Evolutionary conservation across 2,797 vertebrate genomes (phyloP).

Genomic region (Takifugu ocellatus): DNA sequence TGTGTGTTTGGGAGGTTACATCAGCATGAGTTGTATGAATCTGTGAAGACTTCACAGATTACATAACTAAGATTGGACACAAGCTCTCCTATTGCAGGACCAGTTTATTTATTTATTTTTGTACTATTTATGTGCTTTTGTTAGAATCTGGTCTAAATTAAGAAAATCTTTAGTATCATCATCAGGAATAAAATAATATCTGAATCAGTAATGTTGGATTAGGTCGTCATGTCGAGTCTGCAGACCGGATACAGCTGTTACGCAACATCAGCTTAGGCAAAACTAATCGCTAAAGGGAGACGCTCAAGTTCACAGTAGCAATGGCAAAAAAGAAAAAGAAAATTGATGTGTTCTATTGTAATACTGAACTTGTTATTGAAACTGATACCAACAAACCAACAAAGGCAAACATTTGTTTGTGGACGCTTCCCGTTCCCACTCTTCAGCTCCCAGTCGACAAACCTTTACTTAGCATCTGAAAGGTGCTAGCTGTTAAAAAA

Average conservation of each 20-base stretch:
- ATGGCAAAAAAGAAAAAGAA: too few relatives aligned
- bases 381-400: too few relatives aligned
- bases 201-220: too few relatives aligned
- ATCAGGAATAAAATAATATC: too few relatives aligned
- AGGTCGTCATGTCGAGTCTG: not conserved
- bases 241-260: slow-evolving; percentile 10
- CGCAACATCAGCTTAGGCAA: slow-evolving; percentile 2
- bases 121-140: too few relatives aligned
- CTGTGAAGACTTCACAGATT: slow-evolving; percentile 16
- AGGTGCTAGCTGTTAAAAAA: not conserved
- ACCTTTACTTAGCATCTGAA: slow-evolving; percentile 4
- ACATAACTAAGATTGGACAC: slow-evolving; percentile 25
- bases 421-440: slow-evolving; percentile 11
- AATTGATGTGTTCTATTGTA: too few relatives aligned
- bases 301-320: slow-evolving; percentile 2
- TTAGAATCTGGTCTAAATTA: too few relatives aligned
- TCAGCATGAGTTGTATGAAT: not conserved
- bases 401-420: not conserved
- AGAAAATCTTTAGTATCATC: too few relatives aligned
- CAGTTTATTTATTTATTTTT: too few relatives aligned
- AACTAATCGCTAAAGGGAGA: slow-evolving; percentile 1
- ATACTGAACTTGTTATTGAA: too few relatives aligned
- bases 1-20: too few relatives aligned
- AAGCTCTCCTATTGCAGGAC: not conserved
- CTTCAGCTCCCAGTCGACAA: slow-evolving; percentile 4